Base-by-base conservation (phyloP, 2,113 vertebrate species). In the Aegithalos caudatus region DNA sequence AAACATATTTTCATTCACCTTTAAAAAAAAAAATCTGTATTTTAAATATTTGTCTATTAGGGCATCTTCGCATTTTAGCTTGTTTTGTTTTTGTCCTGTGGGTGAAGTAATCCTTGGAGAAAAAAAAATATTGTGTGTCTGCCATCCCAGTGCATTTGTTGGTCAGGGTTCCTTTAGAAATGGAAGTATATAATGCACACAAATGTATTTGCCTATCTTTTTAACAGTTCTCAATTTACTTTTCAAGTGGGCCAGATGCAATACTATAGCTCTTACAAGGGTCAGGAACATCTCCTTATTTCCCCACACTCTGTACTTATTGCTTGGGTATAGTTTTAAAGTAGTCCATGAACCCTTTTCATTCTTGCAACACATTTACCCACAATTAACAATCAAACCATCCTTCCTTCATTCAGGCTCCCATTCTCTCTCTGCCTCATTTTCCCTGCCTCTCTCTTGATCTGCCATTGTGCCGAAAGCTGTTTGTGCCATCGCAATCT, bases 311-410 rank as follows among this genome's bases (percentile, higher is more conserved):
- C 97, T 94, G 62, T 95, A 86, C 97, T 97, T 97, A 97, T 89
- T 98, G 97, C 98, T 97, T 97, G 97, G 98, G 97, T 97, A 97
- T 98, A 98, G 98, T 97, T 98, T 98, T 98, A 98, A 98, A 98
- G 98, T 98, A 98, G 98, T 98, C 98, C 97, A 98, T 99, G 98
- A 99, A 99, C 98, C 97, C 97, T 98, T 98, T 98, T 97, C 98
- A 97, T 97, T 98, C 98, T 98, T 97, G 97, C 98, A 98, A 98
- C 98, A 98, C 98, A 98, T 98, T 98, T 98, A 98, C 98, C 98
- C 98, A 99, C 98, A 99, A 99, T 99, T 99, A 99, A 99, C 98
- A 99, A 99, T 99, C 98, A 98, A 98, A 98, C 98, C 96, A 97
- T 97, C 98, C 98, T 98, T 98, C 96, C 97, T 97, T 96, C 97